Evolutionary conservation across 2,888 invertebrate species (phyloP).

Genomic region (Lordiphosa fenestrarum): DNA sequence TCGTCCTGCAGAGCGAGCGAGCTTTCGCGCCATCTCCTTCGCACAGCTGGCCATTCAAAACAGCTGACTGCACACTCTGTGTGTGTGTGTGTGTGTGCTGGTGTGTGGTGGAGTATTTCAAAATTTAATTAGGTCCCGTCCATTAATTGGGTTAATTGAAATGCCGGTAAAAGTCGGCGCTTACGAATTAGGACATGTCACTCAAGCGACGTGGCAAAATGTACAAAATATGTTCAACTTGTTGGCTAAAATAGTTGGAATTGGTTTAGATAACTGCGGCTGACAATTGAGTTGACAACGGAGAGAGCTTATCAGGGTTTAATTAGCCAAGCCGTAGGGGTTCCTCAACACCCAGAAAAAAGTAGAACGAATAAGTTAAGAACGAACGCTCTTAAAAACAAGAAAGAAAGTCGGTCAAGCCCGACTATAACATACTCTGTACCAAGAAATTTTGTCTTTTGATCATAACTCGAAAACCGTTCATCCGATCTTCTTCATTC

Average conservation of each 20-base stretch:
- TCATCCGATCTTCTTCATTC: no score
- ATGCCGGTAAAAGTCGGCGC: slow-evolving; percentile 73
- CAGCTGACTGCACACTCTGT: slow-evolving; percentile 55
- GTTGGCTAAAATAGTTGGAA: slow-evolving; percentile 3
- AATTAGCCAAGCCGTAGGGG: no score
- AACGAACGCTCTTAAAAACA: no score
- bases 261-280: neutral
- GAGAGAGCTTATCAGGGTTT: no score
- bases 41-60: slow-evolving; percentile 58
- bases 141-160: slow-evolving; percentile 80
- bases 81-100: slow-evolving; percentile 13
- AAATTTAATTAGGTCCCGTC: slow-evolving; percentile 78
- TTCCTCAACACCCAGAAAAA: no score
- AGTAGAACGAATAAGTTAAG: no score
- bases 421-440: no score
- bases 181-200: slow-evolving; percentile 75
- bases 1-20: slow-evolving; percentile 15
- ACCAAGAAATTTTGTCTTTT: no score
- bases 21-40: slow-evolving; percentile 60
- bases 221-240: slow-evolving; percentile 11
- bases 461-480: no score
- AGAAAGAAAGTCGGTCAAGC: no score
- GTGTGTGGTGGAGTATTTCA: slow-evolving; percentile 60
- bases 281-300: no score
- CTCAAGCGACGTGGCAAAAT: slow-evolving; percentile 32